Evolutionary conservation across 2,888 invertebrate genomes (phyloP), one percentile per base, ranked within the genome.

Genomic region (Hyposoter dolosus): DNA sequence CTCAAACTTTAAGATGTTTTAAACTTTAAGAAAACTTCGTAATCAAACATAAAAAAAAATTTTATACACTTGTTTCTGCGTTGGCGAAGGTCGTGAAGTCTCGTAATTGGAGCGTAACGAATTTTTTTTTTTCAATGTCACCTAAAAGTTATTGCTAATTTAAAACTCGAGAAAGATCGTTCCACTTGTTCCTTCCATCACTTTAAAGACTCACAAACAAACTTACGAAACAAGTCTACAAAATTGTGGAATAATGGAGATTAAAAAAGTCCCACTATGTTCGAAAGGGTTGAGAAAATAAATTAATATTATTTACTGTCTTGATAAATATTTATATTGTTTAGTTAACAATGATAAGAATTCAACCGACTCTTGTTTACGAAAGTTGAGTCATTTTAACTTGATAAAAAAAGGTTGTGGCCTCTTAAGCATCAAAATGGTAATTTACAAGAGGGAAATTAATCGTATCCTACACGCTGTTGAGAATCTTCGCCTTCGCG

Each of bases 361-460:
- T 53, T 53, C 2, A 12, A 56, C 12, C 0, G 12, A 0, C 23
- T 56, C 23, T 56, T 2, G 23, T 23, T 56, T 12, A 23, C 23
- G 7, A 56, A 56, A 28, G 23, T 56, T 23, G 4, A 28, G 12
- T 23, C 12, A 56, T 56, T 56, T 56, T 1, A 7, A 19, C 19
- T 43, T 1, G 19, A 43, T 66, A 10, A 66, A 66, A 66, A 40
- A 66, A 3, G 7, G 19, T 7, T 6, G 5, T 10, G 23, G 23
- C 28, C 28, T 12, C 23, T 69, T 17, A 7, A 45, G 7, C 43
- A 28, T 45, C 1, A 19, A 45, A 45, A 43, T 47, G 45, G 69
- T 69, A 43, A 69, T 45, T 47, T 69, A 69, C 23, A 69, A 45
- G 43, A 23, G 43, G 40, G 19, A 69, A 69, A 69, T 69, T 69